Percentiles rank a stretch among this genome's conserved stretches.
Evolutionary conservation across 2,888 invertebrate genomes (phyloP).

Genomic region (Pseudococcus longispinus): DNA sequence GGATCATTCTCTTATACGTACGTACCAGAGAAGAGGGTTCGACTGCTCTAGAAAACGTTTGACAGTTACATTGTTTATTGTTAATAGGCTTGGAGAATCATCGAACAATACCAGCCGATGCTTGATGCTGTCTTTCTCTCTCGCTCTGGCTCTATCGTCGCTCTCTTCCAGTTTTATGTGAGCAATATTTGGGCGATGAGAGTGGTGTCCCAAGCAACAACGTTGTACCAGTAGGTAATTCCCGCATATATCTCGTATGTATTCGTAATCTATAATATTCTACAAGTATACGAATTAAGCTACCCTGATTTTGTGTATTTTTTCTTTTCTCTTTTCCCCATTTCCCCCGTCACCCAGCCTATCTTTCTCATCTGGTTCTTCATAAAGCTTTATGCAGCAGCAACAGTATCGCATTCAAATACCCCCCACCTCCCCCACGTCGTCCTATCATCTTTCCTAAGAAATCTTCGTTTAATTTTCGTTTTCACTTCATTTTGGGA

Average conservation of each 20-base stretch:
- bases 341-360: not conserved
- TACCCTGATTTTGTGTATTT: not conserved
- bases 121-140: not conserved
- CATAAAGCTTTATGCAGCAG: not conserved
- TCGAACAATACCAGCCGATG: slow-evolving; percentile 16
- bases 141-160: too few relatives aligned
- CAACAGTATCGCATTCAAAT: not conserved
- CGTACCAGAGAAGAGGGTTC: slow-evolving; percentile 3
- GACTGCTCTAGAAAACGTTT: slow-evolving; percentile 45
- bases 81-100: slow-evolving; percentile 55
- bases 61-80: slow-evolving; percentile 58
- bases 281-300: not conserved
- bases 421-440: not conserved
- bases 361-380: not conserved
- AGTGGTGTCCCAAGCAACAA: not conserved
- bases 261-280: not conserved
- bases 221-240: not conserved
- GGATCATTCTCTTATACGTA: not conserved
- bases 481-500: not conserved
- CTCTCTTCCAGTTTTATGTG: not conserved
- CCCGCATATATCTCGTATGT: not conserved
- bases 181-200: not conserved
- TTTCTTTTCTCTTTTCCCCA: too few relatives aligned
- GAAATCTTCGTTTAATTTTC: not conserved
- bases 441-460: not conserved